A percentile compares a stretch with the other conserved stretches of the same genome.
Conservation (phyloP, 37 sponge, comb jelly and placozoan species). For the Cliona cf. orientalis region DNA sequence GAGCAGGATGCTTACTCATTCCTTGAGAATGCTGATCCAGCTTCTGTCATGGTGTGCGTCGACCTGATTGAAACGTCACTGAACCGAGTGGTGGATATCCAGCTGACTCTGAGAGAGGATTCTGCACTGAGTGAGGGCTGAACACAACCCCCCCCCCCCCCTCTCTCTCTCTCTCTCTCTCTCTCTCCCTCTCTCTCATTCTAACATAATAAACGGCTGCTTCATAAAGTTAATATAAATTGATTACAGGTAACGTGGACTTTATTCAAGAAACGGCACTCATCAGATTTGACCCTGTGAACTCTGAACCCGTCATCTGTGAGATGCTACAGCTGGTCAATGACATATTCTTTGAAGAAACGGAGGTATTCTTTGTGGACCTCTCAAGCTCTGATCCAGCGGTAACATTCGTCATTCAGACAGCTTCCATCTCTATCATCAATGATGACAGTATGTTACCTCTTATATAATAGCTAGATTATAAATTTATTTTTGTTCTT, state of each 20-base stretch:
- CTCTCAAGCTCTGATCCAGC: background rate
- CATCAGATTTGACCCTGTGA: background rate
- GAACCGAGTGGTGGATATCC: background rate
- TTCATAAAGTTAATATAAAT: no score
- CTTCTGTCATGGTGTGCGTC: background rate
- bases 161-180: background rate
- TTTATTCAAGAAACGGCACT: background rate
- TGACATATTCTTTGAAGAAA: background rate
- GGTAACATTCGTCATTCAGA: background rate
- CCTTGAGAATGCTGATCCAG: background rate
- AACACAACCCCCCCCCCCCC: no score
- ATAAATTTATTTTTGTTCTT: no score
- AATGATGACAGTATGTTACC: conserved; percentile 31
- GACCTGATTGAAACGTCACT: background rate
- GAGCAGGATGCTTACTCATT: background rate
- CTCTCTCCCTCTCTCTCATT: no score
- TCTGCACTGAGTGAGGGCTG: background rate
- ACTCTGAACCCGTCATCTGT: conserved; percentile 1
- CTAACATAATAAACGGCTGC: no score
- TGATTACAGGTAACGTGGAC: background rate
- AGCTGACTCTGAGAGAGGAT: background rate
- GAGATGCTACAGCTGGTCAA: background rate
- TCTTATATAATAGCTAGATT: no score
- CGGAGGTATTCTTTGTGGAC: background rate
- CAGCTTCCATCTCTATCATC: background rate